Evolutionary conservation across 2,888 invertebrate genomes (phyloP).

Genomic region (Clostera curtula): DNA sequence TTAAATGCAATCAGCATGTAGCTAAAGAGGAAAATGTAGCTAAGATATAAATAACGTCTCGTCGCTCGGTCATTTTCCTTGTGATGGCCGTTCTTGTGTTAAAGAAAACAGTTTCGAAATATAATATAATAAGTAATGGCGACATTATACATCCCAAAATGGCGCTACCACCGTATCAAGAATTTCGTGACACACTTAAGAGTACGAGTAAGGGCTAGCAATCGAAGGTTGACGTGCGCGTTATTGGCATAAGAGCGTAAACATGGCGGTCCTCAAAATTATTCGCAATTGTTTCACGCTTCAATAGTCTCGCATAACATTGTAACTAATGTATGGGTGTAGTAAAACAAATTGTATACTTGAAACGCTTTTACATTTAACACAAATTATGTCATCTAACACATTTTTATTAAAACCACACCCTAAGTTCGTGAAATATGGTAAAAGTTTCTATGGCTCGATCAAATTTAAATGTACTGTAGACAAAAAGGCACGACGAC

Average conservation of each 20-base stretch:
- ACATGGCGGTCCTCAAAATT: conserved; percentile 45
- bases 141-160: conserved; percentile 22
- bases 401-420: too few relatives aligned
- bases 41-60: too few relatives aligned
- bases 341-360: too few relatives aligned
- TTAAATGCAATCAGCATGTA: too few relatives aligned
- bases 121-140: conserved; percentile 20
- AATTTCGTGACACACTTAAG: conserved; percentile 28
- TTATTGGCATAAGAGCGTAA: conserved; percentile 47
- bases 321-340: conserved; percentile 33
- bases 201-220: conserved; percentile 26
- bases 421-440: too few relatives aligned
- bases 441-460: too few relatives aligned
- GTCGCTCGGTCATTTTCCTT: too few relatives aligned
- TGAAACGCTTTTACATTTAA: too few relatives aligned
- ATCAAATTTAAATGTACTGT: too few relatives aligned
- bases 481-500: too few relatives aligned
- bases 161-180: conserved; percentile 14
- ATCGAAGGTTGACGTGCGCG: conserved; percentile 37
- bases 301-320: conserved; percentile 45
- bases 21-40: too few relatives aligned
- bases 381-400: too few relatives aligned
- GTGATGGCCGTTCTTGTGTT: background rate
- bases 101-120: conserved; percentile 14
- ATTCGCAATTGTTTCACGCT: conserved; percentile 49